Base-by-base conservation (phyloP, 2,797 vertebrate species). In the Danio tinwini region DNA sequence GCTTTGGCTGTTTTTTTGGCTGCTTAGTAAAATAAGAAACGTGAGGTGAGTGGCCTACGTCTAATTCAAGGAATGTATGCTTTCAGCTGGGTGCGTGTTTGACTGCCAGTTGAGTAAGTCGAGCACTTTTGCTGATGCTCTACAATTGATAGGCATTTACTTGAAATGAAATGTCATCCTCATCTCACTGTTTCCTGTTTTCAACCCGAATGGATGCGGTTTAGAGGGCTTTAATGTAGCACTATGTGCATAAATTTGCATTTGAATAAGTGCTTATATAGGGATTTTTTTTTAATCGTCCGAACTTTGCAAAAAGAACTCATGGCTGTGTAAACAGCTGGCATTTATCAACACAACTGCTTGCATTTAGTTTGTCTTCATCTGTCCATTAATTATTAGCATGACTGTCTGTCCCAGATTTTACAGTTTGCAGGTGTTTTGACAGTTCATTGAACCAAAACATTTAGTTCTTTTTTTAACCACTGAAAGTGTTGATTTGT, bases 151-250 rank as follows among this genome's bases (percentile, higher is more conserved):
- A 83, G 84, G 76, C 82, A 85, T 77, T 81, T 77, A 76, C 85
- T 65, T 84, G 85, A 81, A 83, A 50, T 69, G 74, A 86, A 86
- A 86, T 84, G 85, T 86, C 81, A 86, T 86, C 81, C 82, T 72
- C 80, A 85, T 82, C 81, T 82, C 68, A 78, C 80, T 37, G 64
- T 82, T 89, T 89, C 84, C 81, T 76, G 74, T 91, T 86, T 89
- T 87, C 86, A 82, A 89, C 85, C 86, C 86, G 87, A 89, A 90
- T 87, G 84, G 78, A 88, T 82, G 88, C 88, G 90, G 81, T 89
- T 86, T 87, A 90, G 85, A 88, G 86, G 87, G 86, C 87, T 87
- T 88, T 83, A 88, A 83, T 86, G 86, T 77, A 85, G 74, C 63
- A 77, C 82, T 81, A 78, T 78, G 67, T 79, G 68, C 74, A 83